A percentile compares a stretch with the other conserved stretches of the same genome.
Conservation (phyloP, 2,888 invertebrate genomes). For the Spodoptera littoralis region DNA sequence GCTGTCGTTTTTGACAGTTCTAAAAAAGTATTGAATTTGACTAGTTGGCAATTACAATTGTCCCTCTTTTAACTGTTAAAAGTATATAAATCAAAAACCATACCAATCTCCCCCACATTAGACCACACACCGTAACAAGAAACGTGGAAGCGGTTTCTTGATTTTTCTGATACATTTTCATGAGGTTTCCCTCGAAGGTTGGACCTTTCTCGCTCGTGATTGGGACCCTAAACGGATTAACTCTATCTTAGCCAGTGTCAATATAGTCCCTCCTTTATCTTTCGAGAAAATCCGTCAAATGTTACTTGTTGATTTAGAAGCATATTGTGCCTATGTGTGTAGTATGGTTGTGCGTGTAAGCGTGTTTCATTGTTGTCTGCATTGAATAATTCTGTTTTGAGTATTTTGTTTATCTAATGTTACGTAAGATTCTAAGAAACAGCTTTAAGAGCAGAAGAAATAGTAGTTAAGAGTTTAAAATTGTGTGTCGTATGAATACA, state of each 20-base stretch:
- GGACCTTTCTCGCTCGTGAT: constrained; percentile 68
- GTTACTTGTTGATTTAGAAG: constrained; percentile 49
- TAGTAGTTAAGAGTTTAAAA: too few species aligned
- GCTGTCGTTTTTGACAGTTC: too few species aligned
- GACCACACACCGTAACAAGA: constrained; percentile 66
- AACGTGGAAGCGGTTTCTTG: constrained; percentile 78
- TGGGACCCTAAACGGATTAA: constrained; percentile 80
- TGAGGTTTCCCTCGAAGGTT: constrained; percentile 77
- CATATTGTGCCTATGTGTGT: neutral
- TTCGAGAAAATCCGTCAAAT: constrained; percentile 34
- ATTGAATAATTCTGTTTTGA: too few species aligned
- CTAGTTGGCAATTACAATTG: too few species aligned
- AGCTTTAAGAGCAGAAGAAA: too few species aligned
- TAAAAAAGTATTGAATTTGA: too few species aligned
- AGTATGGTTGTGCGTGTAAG: neutral
- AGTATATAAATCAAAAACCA: too few species aligned
- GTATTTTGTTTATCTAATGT: too few species aligned
- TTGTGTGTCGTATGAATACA: too few species aligned
- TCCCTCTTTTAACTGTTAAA: too few species aligned
- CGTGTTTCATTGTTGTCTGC: too few species aligned
- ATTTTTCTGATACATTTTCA: constrained; percentile 89
- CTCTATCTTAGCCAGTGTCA: constrained; percentile 64
- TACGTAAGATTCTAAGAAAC: too few species aligned
- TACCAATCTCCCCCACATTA: constrained; percentile 51
- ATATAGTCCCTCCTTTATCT: constrained; percentile 38